phyloP scores from a whole-genome alignment of 2,797 vertebrate species.

The Hippoglossus hippoglossus region DNA sequence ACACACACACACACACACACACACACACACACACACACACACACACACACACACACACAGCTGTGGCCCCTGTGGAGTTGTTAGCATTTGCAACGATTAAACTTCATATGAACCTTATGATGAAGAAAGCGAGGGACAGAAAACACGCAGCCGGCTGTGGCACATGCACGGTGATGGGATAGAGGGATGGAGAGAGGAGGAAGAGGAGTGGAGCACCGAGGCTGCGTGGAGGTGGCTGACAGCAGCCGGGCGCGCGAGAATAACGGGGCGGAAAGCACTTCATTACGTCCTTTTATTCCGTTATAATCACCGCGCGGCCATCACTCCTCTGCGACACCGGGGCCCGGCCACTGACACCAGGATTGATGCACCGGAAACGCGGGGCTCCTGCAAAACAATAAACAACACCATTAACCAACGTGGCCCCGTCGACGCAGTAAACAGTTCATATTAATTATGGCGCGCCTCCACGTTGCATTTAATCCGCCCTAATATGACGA shows the following conservation, averaged over 20 bases:
- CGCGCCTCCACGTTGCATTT: slow-evolving; percentile 65
- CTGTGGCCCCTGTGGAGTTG: slow-evolving; percentile 79
- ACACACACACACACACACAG: slow-evolving; percentile 4
- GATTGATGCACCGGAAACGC: slow-evolving; percentile 80
- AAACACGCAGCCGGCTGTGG: slow-evolving; percentile 22
- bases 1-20: background rate
- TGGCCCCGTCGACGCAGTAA: slow-evolving; percentile 70
- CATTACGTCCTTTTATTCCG: slow-evolving; percentile 83
- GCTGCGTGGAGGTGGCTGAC: slow-evolving; percentile 87
- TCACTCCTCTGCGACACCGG: slow-evolving; percentile 76
- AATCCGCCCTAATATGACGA: slow-evolving; percentile 75
- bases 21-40: too few species aligned
- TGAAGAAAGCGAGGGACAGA: slow-evolving; percentile 58
- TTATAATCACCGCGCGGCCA: slow-evolving; percentile 81
- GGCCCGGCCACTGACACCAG: slow-evolving; percentile 73
- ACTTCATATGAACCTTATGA: slow-evolving; percentile 90
- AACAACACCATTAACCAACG: slow-evolving; percentile 83
- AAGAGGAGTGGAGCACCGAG: slow-evolving; percentile 85
- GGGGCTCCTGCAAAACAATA: slow-evolving; percentile 78
- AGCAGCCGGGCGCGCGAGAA: slow-evolving; percentile 75
- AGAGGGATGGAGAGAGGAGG: slow-evolving; percentile 18
- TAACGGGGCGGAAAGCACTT: slow-evolving; percentile 83
- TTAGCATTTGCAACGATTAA: slow-evolving; percentile 91
- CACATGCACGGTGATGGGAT: slow-evolving; percentile 26
- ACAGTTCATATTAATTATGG: slow-evolving; percentile 80